Base-by-base conservation (phyloP, 2,888 invertebrate genomes). In the Schizaphis graminum region DNA sequence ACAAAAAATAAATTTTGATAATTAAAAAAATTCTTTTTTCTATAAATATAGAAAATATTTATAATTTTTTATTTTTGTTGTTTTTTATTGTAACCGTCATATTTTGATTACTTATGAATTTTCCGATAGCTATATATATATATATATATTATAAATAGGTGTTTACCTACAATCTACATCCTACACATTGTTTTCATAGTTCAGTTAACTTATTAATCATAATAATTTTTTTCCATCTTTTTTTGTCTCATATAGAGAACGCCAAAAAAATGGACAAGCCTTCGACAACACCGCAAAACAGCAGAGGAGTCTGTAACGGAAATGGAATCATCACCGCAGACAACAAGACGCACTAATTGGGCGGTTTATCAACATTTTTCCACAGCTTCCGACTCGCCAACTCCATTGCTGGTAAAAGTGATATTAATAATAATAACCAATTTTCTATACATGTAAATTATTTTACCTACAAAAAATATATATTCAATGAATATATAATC, bases 281-380 rank as follows among this genome's bases (percentile, higher is more conserved):
- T 94, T 53, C 94, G 94, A 21, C 94, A 94, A 10, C 94, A 94
- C 41, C 94, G 94, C 10, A 94, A 87, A 86, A 61, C 94, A 24
- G 41, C 94, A 10, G 94, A 94, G 4, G 94, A 94, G 16, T 91
- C 94, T 49, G 24, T 85, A 21, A 87, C 94, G 24, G 94, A 94
- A 94, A 91, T 91, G 41, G 94, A 94, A 87, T 87, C 94, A 0
- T 94, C 94, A 13, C 94, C 94, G 11, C 94, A 94, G 41, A 86
- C 94, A 8, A 91, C 91, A 91, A 86, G 86, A 67, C 90, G 94
- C 53, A 94, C 90, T 11, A 94, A 94, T 86, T 94, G 94, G 94
- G 94, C 94, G 44, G 94, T 94, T 67, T 94, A 94, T 24, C 94
- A 94, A 91, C 94, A 94, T 94, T 94, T 94, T 91, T 94, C 94